phyloP scores from a whole-genome alignment of 2,797 vertebrate genomes.

The Hybognathus amarus region DNA sequence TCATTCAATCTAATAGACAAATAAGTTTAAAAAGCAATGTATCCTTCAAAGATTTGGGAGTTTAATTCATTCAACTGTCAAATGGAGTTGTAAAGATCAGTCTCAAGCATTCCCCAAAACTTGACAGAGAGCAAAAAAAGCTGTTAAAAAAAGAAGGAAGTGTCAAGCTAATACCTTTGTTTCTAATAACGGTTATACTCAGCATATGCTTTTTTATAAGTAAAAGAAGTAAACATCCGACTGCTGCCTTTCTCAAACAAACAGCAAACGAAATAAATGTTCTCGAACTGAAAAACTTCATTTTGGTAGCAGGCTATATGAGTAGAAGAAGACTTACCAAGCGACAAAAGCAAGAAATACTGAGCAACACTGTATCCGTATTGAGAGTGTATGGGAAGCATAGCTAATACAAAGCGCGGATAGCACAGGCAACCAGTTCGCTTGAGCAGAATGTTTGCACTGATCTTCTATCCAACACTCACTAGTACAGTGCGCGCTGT shows the following conservation, averaged over 20 bases:
- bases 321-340: slow-evolving; percentile 75
- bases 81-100: not conserved
- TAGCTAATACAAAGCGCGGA: slow-evolving; percentile 63
- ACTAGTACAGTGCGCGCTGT: not conserved
- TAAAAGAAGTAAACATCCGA: not conserved
- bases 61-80: not conserved
- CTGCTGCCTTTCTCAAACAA: not conserved
- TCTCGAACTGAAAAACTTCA: slow-evolving; percentile 22
- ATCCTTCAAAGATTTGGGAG: not conserved
- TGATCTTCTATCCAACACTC: slow-evolving; percentile 56
- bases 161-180: not conserved
- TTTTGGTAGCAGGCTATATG: not conserved
- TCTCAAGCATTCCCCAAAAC: not conserved
- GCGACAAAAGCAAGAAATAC: slow-evolving; percentile 68
- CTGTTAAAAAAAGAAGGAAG: not conserved
- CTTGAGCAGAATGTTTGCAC: slow-evolving; percentile 32
- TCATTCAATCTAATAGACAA: not conserved
- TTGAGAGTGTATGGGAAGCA: slow-evolving; percentile 65
- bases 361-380: slow-evolving; percentile 66
- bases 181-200: too few relatives aligned
- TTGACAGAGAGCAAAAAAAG: not conserved
- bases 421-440: slow-evolving; percentile 41
- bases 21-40: slow-evolving; percentile 3
- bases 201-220: not conserved
- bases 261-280: not conserved